phyloP scores from a whole-genome alignment of 2,888 invertebrate species.

The Cynaeus angustus region DNA sequence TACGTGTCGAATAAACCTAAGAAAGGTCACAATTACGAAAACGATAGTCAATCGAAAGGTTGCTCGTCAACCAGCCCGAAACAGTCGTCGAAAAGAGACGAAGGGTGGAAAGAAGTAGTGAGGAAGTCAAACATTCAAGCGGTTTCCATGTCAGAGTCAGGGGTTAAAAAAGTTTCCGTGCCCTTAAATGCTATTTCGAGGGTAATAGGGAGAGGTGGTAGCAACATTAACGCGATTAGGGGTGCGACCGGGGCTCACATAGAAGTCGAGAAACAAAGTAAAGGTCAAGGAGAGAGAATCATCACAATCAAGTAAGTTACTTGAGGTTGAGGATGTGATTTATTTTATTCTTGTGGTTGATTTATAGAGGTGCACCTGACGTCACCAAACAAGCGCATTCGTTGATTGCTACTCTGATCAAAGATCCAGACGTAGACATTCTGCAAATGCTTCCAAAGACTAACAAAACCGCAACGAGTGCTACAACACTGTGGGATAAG shows the following conservation, averaged over 20 bases:
- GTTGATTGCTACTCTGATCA: conserved; percentile 92
- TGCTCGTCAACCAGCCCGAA: conserved; percentile 78
- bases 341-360: conserved; percentile 19
- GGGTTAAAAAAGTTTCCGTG: conserved; percentile 94
- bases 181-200: conserved; percentile 96
- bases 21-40: conserved; percentile 62
- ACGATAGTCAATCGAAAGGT: conserved; percentile 30
- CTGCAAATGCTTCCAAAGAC: conserved; percentile 82
- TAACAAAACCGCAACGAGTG: conserved; percentile 73
- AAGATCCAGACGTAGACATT: conserved; percentile 96
- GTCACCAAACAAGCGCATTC: conserved; percentile 94
- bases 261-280: conserved; percentile 97
- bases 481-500: conserved; percentile 76
- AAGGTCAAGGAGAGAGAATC: conserved; percentile 93
- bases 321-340: neutral
- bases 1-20: conserved; percentile 73
- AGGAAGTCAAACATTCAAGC: conserved; percentile 83
- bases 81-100: conserved; percentile 82
- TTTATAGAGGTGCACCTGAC: conserved; percentile 86
- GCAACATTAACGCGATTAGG: conserved; percentile 98
- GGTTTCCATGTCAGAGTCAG: conserved; percentile 69
- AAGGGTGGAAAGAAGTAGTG: conserved; percentile 98
- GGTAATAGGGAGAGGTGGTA: conserved; percentile 97
- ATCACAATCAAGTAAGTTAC: conserved; percentile 91
- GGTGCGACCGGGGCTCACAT: conserved; percentile 98